Conservation (phyloP, 2,888 invertebrate genomes). For the Drosophila meridiana region DNA sequence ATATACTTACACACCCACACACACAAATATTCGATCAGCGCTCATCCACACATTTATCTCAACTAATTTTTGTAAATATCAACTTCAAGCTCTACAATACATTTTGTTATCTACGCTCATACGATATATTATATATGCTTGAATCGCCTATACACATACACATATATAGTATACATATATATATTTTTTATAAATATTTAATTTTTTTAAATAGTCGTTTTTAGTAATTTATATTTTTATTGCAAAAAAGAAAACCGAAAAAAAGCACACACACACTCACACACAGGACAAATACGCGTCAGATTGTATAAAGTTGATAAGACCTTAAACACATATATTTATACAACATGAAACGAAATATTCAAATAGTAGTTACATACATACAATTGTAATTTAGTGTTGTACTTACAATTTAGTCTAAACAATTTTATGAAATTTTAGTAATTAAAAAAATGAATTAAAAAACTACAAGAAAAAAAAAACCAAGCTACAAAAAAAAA, state of each 20-base stretch:
- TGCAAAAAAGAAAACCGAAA: constrained; percentile 58
- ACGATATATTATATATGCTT: constrained; percentile 40
- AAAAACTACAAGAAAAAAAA: constrained; percentile 64
- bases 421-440: constrained; percentile 83
- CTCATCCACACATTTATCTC: constrained; percentile 54
- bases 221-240: constrained; percentile 81
- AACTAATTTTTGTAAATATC: constrained; percentile 56
- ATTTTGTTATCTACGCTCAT: constrained; percentile 63
- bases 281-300: constrained; percentile 24
- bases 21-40: constrained; percentile 41
- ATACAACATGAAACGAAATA: constrained; percentile 59
- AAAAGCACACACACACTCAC: constrained; percentile 40
- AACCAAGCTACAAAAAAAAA: constrained; percentile 55
- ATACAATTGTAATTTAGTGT: constrained; percentile 82
- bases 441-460: constrained; percentile 78
- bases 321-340: constrained; percentile 60
- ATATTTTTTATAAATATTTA: constrained; percentile 71
- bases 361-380: constrained; percentile 75
- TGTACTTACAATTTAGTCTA: constrained; percentile 81
- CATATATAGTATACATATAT: constrained; percentile 39
- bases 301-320: constrained; percentile 75
- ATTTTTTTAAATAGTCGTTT: constrained; percentile 81
- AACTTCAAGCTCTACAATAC: constrained; percentile 47
- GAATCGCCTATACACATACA: constrained; percentile 25
- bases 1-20: constrained; percentile 9